A percentile compares a stretch with the other conserved stretches of the same genome.
Conservation (phyloP, 64 coral and sea anemone genomes). For the Platygyra sinensis region DNA sequence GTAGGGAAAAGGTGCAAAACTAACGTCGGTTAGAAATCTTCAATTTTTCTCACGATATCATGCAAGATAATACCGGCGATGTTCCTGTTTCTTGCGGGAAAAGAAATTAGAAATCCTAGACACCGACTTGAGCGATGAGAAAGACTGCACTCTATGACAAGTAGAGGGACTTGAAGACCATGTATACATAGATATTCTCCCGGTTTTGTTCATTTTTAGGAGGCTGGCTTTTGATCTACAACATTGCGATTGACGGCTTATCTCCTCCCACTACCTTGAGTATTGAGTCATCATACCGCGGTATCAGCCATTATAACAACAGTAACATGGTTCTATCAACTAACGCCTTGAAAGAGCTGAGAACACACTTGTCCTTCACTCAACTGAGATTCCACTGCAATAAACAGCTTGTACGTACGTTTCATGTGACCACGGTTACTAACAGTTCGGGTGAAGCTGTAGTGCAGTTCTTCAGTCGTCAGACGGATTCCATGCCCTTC, state of each 20-base stretch:
- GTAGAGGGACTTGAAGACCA: too few relatives aligned
- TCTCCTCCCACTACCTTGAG: background rate
- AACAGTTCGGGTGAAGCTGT: slow-evolving; percentile 33
- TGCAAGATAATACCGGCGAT: too few relatives aligned
- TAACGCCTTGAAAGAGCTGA: slow-evolving; percentile 1
- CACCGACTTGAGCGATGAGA: too few relatives aligned
- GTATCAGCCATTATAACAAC: slow-evolving; percentile 3
- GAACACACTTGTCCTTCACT: slow-evolving; percentile 8
- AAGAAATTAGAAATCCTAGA: too few relatives aligned
- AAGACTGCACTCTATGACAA: too few relatives aligned
- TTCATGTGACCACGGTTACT: slow-evolving; percentile 1
- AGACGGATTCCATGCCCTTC: background rate
- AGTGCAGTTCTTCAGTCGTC: background rate
- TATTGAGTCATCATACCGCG: background rate
- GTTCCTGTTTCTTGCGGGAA: too few relatives aligned
- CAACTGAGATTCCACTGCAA: slow-evolving; percentile 48
- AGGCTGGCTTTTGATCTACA: background rate
- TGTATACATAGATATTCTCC: too few relatives aligned
- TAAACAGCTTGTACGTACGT: background rate
- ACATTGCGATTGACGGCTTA: background rate
- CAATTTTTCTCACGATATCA: too few relatives aligned
- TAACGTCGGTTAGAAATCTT: too few relatives aligned
- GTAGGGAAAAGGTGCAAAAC: too few relatives aligned
- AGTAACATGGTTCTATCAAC: background rate
- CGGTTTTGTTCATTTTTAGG: background rate